Evolutionary conservation across 2,888 invertebrate genomes (phyloP), one percentile per base, ranked within the genome.

Genomic region (Portevinia maculata): DNA sequence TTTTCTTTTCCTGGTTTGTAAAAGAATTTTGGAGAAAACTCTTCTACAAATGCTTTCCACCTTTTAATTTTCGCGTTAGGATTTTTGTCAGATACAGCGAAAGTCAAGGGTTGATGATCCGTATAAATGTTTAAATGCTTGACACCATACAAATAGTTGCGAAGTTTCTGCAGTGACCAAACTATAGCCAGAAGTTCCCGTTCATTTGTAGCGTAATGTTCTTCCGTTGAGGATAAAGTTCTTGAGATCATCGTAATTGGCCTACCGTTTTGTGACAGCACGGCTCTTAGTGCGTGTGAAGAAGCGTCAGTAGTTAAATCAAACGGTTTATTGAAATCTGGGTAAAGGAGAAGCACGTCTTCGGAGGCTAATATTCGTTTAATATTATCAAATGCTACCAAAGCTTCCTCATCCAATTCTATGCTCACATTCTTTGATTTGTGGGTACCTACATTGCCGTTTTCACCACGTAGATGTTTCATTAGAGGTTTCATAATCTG

Each of bases 161-260:
- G 55, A 30, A 89, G 88, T 39, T 88, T 86, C 79, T 88, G 87
- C 1, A 85, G 69, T 0, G 87, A 87, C 87, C 87, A 88, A 1
- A 89, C 85, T 9, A 89, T 87, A 0, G 86, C 86, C 39, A 88
- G 46, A 1, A 89, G 59, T 84, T 89, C 88, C 46, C 88, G 88
- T 69, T 89, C 88, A 11, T 88, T 86, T 86, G n/a, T 85, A 0
- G 84, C 81, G 46, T 88, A 87, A 34, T 85, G 86, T 17, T 46
- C 59, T 83, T 87, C 86, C 0, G 85, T 73, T 21, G 73, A 24
- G n/a, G 75, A 85, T 64, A 84, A 60, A 0, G 85, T 87, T 71
- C 88, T 65, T 8, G 87, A 88, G 1, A 87, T 76, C 64, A 85
- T 87, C 24, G 85, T 85, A 8, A 88, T 81, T 0, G 86, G 87